phyloP scores from a whole-genome alignment of 2,797 vertebrate genomes.

The Chloroceryle inda region DNA sequence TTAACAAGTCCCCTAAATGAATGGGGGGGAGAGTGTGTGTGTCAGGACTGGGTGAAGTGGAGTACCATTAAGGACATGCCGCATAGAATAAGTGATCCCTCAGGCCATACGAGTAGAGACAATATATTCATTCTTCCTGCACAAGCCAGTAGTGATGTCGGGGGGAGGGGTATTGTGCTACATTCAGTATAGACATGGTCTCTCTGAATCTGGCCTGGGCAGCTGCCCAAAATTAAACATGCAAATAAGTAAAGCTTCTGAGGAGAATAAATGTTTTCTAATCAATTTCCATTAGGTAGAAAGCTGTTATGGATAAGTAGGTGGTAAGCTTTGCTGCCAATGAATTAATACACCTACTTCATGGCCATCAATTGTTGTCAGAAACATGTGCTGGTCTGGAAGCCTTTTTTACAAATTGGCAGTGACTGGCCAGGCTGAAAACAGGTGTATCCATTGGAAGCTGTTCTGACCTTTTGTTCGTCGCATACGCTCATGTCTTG shows the following conservation, averaged over 20 bases:
- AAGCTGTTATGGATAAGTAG: background rate
- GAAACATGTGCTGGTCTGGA: background rate
- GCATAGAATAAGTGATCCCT: background rate
- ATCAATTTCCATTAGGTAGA: conserved; percentile 9
- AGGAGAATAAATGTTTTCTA: background rate
- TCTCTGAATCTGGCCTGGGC: background rate
- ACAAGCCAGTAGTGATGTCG: rapidly evolving
- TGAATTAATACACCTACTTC: background rate
- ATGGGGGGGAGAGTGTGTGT: too few relatives aligned
- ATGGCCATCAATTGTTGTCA: background rate
- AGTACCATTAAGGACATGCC: background rate
- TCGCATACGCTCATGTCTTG: conserved; percentile 7
- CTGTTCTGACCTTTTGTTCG: conserved; percentile 12
- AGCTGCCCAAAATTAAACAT: background rate
- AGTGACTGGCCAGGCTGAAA: conserved; percentile 27
- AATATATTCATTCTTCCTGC: background rate
- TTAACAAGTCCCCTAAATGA: background rate
- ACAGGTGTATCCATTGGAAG: conserved; percentile 2
- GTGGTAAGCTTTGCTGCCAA: background rate
- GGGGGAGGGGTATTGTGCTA: background rate
- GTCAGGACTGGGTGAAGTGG: background rate
- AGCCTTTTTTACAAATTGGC: conserved; percentile 11
- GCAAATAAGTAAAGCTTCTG: background rate
- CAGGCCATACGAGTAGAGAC: background rate
- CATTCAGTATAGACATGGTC: background rate